These are phyloP conservation scores for Drosophila murphyi DNA, from an alignment of 1,140 invertebrate genomes.

Conservation along the genomic window DNA sequence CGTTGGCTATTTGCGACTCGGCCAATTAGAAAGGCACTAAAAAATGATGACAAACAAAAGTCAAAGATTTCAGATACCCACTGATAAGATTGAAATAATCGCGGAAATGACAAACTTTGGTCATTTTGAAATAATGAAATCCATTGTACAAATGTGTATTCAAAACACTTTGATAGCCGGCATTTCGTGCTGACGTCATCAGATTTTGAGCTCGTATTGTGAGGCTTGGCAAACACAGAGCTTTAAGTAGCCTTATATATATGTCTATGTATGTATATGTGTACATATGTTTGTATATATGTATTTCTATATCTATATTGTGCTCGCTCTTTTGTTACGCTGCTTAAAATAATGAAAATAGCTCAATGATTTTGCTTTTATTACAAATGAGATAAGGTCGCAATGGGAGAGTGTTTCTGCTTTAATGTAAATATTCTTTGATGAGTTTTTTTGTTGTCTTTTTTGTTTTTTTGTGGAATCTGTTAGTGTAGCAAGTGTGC, in stretches of 20 bases:
- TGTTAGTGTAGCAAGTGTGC: constrained; percentile 27
- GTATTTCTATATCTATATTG: not conserved
- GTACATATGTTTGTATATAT: not conserved
- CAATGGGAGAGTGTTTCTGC: constrained; percentile 1
- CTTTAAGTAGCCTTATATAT: not conserved
- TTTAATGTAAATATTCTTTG: not conserved
- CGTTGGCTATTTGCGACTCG: constrained; percentile 22
- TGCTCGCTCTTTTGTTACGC: not conserved
- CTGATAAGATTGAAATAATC: constrained; percentile 70
- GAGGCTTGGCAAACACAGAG: constrained; percentile 14
- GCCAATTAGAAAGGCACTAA: constrained; percentile 28
- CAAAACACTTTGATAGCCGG: constrained; percentile 18
- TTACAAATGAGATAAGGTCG: constrained; percentile 10
- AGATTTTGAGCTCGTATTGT: constrained; percentile 6
- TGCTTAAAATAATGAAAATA: constrained; percentile 19
- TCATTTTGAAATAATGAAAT: constrained; percentile 9
- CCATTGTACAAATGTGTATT: not conserved
- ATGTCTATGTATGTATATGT: not conserved
- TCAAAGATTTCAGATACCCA: constrained; percentile 35
- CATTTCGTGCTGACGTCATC: constrained; percentile 34
- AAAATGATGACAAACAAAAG: constrained; percentile 40
- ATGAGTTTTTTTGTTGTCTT: constrained; percentile 24
- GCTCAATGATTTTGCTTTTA: constrained; percentile 24
- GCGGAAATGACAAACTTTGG: constrained; percentile 39
- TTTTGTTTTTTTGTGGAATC: constrained; percentile 28